Conservation (phyloP, 1,140 invertebrate species). For the Pseudoatta argentina region DNA sequence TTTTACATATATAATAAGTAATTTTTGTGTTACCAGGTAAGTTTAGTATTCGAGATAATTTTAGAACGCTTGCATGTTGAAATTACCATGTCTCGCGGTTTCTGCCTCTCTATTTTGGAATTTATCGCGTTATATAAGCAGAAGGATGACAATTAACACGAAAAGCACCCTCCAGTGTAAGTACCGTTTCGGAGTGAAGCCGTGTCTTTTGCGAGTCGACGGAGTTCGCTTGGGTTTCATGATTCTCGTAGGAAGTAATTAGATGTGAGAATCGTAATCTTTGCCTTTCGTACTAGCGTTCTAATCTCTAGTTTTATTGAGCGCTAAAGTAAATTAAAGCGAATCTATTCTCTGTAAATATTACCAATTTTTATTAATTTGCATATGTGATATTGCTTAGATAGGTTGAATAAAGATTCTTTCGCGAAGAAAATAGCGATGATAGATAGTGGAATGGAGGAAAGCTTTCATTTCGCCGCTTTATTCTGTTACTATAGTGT, state of each 20-base stretch:
- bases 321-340: constrained; percentile 24
- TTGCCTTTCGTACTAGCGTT: constrained; percentile 38
- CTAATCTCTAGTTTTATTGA: constrained; percentile 25
- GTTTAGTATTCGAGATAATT: neutral
- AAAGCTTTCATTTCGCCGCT: neutral
- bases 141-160: constrained; percentile 68
- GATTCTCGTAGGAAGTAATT: constrained; percentile 68
- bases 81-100: neutral
- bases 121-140: constrained; percentile 56
- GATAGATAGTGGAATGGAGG: neutral
- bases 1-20: neutral
- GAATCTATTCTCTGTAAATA: neutral
- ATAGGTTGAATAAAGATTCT: neutral
- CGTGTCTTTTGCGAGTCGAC: constrained; percentile 61
- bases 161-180: constrained; percentile 55
- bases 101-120: constrained; percentile 17
- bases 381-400: neutral
- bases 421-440: neutral
- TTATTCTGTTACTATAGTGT: neutral
- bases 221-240: constrained; percentile 64
- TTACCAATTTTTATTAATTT: neutral
- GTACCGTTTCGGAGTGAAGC: constrained; percentile 61
- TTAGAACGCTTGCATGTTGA: neutral
- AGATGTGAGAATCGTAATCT: constrained; percentile 65
- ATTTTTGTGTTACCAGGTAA: neutral